Evolutionary conservation across 2,888 invertebrate species (phyloP).

Genomic region (Cotesia congregata): DNA sequence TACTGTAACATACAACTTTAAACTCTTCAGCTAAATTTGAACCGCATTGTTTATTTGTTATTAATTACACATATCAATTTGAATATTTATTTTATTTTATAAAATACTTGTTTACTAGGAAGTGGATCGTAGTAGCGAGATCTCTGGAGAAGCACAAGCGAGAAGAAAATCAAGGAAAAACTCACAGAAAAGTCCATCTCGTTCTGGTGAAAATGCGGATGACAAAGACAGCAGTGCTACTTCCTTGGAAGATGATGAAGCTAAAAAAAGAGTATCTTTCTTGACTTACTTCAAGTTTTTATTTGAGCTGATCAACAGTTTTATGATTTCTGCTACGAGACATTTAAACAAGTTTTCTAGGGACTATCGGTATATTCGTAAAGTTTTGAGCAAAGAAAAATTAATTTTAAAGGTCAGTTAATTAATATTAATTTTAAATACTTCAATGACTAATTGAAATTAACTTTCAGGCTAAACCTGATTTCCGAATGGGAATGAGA

Average conservation of each 20-base stretch:
- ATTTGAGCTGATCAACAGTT: conserved; percentile 82
- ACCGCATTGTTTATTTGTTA: conserved; percentile 10
- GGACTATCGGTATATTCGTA: conserved; percentile 95
- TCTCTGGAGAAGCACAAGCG: conserved; percentile 57
- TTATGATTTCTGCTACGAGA: conserved; percentile 85
- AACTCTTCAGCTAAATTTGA: conserved; percentile 25
- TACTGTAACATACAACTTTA: conserved; percentile 29
- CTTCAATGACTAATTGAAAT: background rate
- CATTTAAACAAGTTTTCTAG: conserved; percentile 89
- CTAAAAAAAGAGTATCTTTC: conserved; percentile 72
- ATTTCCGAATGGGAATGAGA: conserved; percentile 78
- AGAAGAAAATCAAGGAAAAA: conserved; percentile 54
- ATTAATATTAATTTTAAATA: background rate
- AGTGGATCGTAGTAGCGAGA: conserved; percentile 55
- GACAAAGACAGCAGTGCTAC: conserved; percentile 28
- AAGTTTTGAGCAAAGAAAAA: conserved; percentile 90
- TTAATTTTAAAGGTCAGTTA: conserved; percentile 82
- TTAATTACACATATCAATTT: background rate
- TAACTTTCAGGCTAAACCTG: conserved; percentile 77
- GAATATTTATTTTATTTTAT: conserved; percentile 1
- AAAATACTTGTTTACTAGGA: conserved; percentile 48
- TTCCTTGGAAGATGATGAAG: conserved; percentile 48
- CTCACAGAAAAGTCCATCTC: conserved; percentile 52
- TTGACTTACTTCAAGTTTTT: conserved; percentile 74
- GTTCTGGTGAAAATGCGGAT: conserved; percentile 47